These are phyloP conservation scores for Neuroscelio doddi DNA, from an alignment of 2,888 invertebrate species.

Conservation along the genomic window DNA sequence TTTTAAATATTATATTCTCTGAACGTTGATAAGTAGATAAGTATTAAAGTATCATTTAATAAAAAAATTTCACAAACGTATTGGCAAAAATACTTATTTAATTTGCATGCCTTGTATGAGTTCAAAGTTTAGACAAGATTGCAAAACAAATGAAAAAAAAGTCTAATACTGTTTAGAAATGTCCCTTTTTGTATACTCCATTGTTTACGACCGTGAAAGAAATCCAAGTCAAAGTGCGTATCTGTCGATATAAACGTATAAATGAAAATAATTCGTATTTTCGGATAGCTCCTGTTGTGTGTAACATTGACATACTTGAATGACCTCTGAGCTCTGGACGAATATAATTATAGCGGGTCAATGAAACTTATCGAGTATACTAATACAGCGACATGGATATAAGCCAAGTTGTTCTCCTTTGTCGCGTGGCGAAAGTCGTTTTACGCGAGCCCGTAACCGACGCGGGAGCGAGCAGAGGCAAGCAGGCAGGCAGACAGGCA, in stretches of 20 bases:
- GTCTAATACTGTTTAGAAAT: too few relatives aligned
- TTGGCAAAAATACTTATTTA: too few relatives aligned
- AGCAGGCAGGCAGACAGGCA: too few relatives aligned
- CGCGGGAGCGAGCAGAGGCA: slow-evolving; percentile 3
- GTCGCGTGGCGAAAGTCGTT: slow-evolving; percentile 52
- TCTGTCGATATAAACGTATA: too few relatives aligned
- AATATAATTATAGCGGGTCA: slow-evolving; percentile 46
- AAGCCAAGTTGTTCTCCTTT: slow-evolving; percentile 48
- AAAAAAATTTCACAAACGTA: too few relatives aligned
- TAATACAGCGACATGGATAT: not conserved
- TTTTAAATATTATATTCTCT: too few relatives aligned
- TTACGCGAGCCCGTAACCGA: slow-evolving; percentile 29
- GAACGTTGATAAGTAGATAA: too few relatives aligned
- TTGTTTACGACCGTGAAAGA: not conserved
- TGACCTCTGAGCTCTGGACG: slow-evolving; percentile 39
- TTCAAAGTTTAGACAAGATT: too few relatives aligned
- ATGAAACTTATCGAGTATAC: slow-evolving; percentile 46
- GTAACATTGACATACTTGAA: slow-evolving; percentile 46
- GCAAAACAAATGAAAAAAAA: not conserved
- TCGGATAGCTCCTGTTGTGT: slow-evolving; percentile 26
- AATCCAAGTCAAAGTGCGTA: too few relatives aligned
- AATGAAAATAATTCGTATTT: slow-evolving; percentile 25
- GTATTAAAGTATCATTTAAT: too few relatives aligned
- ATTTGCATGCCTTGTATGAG: too few relatives aligned
- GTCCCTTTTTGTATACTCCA: too few relatives aligned